Evolutionary conservation across 2,888 invertebrate genomes (phyloP).

Genomic region (Drosophila diplacantha): DNA sequence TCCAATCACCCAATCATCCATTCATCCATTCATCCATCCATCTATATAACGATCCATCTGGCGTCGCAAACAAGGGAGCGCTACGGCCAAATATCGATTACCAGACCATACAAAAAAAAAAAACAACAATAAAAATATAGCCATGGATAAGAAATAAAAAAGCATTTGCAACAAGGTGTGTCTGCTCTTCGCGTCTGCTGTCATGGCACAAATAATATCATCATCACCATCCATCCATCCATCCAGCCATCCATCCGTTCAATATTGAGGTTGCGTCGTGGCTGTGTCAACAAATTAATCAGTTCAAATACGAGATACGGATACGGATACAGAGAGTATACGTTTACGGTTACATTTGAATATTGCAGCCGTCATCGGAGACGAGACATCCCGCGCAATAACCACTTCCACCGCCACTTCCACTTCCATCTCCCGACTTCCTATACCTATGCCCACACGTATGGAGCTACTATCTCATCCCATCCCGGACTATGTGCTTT

Average conservation of each 20-base stretch:
- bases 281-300: slow-evolving; percentile 67
- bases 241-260: slow-evolving; percentile 39
- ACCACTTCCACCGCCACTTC: slow-evolving; percentile 27
- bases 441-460: slow-evolving; percentile 6
- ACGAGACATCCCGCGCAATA: slow-evolving; percentile 10
- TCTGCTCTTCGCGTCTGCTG: slow-evolving; percentile 28
- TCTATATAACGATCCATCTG: slow-evolving; percentile 25
- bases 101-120: slow-evolving; percentile 34
- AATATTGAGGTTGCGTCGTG: slow-evolving; percentile 40
- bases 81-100: slow-evolving; percentile 57
- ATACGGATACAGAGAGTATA: slow-evolving; percentile 31
- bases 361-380: slow-evolving; percentile 45
- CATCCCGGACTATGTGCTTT: slow-evolving; percentile 1
- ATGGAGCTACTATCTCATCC: slow-evolving; percentile 12
- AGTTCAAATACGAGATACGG: slow-evolving; percentile 63
- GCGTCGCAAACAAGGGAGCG: slow-evolving; percentile 61
- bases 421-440: slow-evolving; percentile 29
- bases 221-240: slow-evolving; percentile 28
- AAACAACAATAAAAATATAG: not conserved
- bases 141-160: slow-evolving; percentile 5
- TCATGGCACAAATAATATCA: slow-evolving; percentile 27
- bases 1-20: not conserved
- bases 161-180: slow-evolving; percentile 54
- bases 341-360: slow-evolving; percentile 56
- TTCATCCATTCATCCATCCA: slow-evolving; percentile 5